phyloP scores from a whole-genome alignment of 2,113 vertebrate species.

The Glaucomys volans region DNA sequence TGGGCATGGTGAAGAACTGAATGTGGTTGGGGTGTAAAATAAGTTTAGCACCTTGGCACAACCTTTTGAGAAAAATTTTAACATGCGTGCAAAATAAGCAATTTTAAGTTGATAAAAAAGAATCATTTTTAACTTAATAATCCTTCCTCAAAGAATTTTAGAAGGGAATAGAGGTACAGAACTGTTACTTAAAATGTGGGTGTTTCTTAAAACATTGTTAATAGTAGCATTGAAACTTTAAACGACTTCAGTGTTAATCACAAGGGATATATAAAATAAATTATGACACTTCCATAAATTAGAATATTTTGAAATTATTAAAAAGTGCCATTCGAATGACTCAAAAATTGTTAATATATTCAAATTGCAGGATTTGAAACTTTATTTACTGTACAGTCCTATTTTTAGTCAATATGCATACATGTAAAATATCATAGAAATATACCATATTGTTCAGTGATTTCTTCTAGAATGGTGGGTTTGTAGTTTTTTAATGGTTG shows the following conservation, averaged over 20 bases:
- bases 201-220: not conserved
- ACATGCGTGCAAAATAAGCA: not conserved
- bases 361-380: not conserved
- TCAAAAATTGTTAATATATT: not conserved
- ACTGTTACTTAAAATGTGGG: not conserved
- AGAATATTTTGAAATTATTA: conserved; percentile 10
- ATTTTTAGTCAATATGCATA: not conserved
- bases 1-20: not conserved
- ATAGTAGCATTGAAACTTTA: not conserved
- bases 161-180: not conserved
- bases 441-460: not conserved
- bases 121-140: not conserved
- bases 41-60: not conserved
- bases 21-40: not conserved
- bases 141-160: conserved; percentile 1
- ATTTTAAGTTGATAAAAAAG: conserved; percentile 18
- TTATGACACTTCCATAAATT: not conserved
- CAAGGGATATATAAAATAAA: not conserved
- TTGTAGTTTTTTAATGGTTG: not conserved
- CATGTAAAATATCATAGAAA: not conserved
- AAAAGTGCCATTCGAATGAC: conserved; percentile 17
- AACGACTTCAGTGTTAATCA: not conserved
- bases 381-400: not conserved
- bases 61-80: conserved; percentile 42
- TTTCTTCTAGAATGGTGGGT: not conserved